Evolutionary conservation across 2,797 vertebrate species (phyloP), one percentile per base, ranked within the genome.

Genomic region (Sebastes steindachneri): DNA sequence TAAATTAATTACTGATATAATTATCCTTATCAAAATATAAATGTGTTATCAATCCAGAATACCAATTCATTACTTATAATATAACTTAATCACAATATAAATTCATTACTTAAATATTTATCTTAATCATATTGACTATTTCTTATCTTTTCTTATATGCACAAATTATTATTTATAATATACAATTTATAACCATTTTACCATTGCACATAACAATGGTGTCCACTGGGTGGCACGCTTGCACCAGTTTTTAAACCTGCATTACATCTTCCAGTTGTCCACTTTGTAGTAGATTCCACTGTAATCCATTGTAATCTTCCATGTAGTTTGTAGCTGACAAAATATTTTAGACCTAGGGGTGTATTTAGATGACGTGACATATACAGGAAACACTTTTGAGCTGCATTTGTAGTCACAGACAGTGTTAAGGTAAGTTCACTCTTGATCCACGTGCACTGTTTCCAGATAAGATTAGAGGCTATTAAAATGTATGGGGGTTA

Each of bases 161-260:
- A 14, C 12, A 37, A 37, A 37, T 37, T 37, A 37, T 37, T 37
- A 37, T 37, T 37, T 37, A 37, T 37, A 14, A 37, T 37, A 37
- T 37, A 37, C 35, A 37, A 37, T 37, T 37, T 37, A 37, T 37
- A 37, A 37, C 12, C 35, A 37, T 37, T 37, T 41, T 1, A 14
- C 9, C 3, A 14, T 41, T 89, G 86, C 72, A 86, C 25, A 7
- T 74, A 29, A 3, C 2, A 4, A 3, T 7, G 1, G 5, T 17
- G 7, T 67, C 90, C 95, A 80, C 88, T 88, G 4, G 91, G 80
- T 86, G 95, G 85, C 92, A 70, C 11, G 28, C 86, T 89, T 85
- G 77, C 25, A 85, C 74, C 58, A 80, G 11, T 63, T 78, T 79
- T 73, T 11, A 51, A 12, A 3, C 23, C 26, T 23, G 9, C 2